Conservation (phyloP, 2,888 invertebrate species). For the Philonicus albiceps region DNA sequence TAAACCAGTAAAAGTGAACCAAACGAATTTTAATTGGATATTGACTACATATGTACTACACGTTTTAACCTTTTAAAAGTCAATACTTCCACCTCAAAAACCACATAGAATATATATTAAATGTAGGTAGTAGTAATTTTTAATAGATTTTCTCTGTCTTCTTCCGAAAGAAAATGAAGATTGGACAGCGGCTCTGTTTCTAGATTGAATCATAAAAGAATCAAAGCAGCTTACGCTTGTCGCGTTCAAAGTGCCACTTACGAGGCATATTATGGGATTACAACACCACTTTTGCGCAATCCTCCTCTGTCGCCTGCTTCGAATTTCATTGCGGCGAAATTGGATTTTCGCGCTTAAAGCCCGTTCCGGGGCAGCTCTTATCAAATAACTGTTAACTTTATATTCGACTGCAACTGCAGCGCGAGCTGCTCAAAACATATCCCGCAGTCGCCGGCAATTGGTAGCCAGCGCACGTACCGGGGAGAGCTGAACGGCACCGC, state of each 20-base stretch:
- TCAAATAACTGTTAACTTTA: constrained; percentile 2
- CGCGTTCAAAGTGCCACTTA: neutral
- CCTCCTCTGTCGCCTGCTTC: neutral
- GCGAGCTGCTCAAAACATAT: neutral
- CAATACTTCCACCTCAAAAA: no score
- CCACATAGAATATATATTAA: neutral
- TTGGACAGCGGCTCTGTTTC: neutral
- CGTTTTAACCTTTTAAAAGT: no score
- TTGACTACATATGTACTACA: no score
- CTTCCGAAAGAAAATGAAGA: neutral
- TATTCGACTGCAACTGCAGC: neutral
- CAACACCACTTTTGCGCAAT: neutral
- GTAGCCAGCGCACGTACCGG: neutral
- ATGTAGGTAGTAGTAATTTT: neutral
- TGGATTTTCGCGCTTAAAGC: neutral
- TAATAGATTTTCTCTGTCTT: neutral
- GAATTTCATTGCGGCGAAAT: neutral
- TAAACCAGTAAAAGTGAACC: no score
- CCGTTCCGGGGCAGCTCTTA: neutral
- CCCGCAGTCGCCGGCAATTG: neutral
- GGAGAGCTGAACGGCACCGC: neutral
- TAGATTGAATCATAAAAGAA: neutral
- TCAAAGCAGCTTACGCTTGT: neutral
- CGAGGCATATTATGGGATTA: neutral
- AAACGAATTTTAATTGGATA: no score